Percentiles rank a stretch among this genome's conserved stretches.
These are phyloP conservation scores for Chelmon rostratus DNA, from an alignment of 2,797 vertebrate species.

Conservation along the genomic window DNA sequence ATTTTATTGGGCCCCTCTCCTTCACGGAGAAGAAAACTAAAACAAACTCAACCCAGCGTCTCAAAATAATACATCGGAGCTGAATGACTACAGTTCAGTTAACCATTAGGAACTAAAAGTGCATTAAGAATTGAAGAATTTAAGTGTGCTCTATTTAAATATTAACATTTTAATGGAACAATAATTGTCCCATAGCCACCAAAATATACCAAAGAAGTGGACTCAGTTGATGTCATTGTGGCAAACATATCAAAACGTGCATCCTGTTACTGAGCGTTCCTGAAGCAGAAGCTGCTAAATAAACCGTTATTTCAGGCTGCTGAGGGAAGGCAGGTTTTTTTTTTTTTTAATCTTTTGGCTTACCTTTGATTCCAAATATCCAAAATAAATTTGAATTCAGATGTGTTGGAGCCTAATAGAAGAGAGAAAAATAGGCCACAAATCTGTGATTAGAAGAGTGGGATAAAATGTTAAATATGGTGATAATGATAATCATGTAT, in stretches of 20 bases:
- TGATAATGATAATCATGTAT: not conserved
- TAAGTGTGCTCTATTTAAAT: not conserved
- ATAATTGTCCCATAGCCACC: not conserved
- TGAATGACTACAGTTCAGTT: not conserved
- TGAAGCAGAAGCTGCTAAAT: not conserved
- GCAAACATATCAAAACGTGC: not conserved
- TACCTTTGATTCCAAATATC: not conserved
- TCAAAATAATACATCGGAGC: not conserved
- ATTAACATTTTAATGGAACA: not conserved
- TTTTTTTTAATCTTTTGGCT: too few species aligned
- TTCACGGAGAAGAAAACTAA: not conserved
- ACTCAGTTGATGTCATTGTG: not conserved
- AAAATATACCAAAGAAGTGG: not conserved
- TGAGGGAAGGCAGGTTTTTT: too few species aligned
- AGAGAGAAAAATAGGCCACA: not conserved
- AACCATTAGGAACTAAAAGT: not conserved
- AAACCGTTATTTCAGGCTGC: too few species aligned
- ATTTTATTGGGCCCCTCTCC: not conserved
- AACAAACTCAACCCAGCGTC: not conserved
- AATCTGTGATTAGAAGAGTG: not conserved
- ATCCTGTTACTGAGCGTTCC: not conserved
- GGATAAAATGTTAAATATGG: not conserved
- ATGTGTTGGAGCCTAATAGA: not conserved
- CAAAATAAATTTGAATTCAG: not conserved
- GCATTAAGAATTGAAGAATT: not conserved